These are phyloP conservation scores for Chesias legatella DNA, from an alignment of 2,888 invertebrate species.

Conservation along the genomic window DNA sequence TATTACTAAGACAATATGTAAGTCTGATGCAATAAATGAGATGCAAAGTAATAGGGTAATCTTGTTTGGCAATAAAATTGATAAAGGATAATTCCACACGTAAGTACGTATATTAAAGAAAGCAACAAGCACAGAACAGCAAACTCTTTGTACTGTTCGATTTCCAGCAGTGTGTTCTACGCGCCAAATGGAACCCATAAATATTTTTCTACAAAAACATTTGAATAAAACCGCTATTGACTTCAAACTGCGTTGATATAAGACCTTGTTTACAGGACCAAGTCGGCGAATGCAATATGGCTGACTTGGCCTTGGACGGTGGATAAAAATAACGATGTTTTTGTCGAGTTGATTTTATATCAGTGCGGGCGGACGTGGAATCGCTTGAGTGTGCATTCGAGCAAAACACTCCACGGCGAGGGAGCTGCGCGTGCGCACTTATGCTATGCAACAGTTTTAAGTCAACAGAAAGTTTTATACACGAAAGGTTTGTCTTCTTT, in stretches of 20 bases:
- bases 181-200: conserved; percentile 7
- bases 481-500: too few species aligned
- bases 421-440: conserved; percentile 20
- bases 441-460: too few species aligned
- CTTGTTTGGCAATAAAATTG: too few species aligned
- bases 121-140: too few species aligned
- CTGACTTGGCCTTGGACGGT: conserved; percentile 64
- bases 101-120: too few species aligned
- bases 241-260: conserved; percentile 32
- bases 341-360: conserved; percentile 68
- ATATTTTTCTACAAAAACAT: conserved; percentile 16
- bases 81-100: too few species aligned
- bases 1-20: too few species aligned
- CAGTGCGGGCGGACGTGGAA: conserved; percentile 43
- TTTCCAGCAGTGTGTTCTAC: not conserved
- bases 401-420: conserved; percentile 29
- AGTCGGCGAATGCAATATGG: conserved; percentile 68
- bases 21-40: too few species aligned
- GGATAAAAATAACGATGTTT: conserved; percentile 75
- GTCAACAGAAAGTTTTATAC: too few species aligned
- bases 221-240: conserved; percentile 17
- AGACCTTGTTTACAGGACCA: conserved; percentile 62
- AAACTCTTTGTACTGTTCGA: too few species aligned
- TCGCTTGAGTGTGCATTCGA: conserved; percentile 33
- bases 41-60: too few species aligned